phyloP scores from a whole-genome alignment of 1,140 invertebrate genomes.

The Alviniconcha marisindica region DNA sequence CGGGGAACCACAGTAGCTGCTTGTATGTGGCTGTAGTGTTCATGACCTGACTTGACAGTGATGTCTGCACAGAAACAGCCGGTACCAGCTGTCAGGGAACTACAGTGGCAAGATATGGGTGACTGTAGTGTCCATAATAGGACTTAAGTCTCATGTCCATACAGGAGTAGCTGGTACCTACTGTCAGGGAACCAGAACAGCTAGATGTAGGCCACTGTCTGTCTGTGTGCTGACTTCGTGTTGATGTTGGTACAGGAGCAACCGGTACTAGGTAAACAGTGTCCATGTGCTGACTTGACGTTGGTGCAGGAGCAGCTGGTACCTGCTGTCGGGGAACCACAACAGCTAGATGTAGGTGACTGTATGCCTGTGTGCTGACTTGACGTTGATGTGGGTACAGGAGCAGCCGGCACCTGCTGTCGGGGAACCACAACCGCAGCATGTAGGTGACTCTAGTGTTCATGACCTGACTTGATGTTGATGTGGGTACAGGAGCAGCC shows the following conservation, averaged over 20 bases:
- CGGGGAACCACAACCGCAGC: constrained; percentile 85
- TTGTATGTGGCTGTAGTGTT: no score
- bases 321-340: constrained; percentile 80
- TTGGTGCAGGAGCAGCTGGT: constrained; percentile 64
- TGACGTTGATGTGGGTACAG: no score
- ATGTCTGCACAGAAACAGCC: constrained; percentile 58
- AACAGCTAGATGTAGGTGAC: constrained; percentile 84
- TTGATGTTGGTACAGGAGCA: constrained; percentile 63
- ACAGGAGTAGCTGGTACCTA: constrained; percentile 65
- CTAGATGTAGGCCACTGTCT: constrained; percentile 81
- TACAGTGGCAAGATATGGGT: constrained; percentile 85
- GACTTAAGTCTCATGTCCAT: no score
- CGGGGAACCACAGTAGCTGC: constrained; percentile 85
- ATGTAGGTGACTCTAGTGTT: no score
- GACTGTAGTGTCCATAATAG: no score
- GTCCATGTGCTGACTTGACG: no score
- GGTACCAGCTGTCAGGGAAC: constrained; percentile 79
- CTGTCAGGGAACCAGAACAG: constrained; percentile 85
- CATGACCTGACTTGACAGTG: no score
- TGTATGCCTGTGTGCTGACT: no score
- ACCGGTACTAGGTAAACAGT: constrained; percentile 77
- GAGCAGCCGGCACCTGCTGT: constrained; percentile 64
- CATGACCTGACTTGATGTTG: no score
- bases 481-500: constrained; percentile 58
- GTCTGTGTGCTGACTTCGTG: no score